These are phyloP conservation scores for Leptoclinus maculatus DNA, from an alignment of 2,797 vertebrate species.

Conservation along the genomic window DNA sequence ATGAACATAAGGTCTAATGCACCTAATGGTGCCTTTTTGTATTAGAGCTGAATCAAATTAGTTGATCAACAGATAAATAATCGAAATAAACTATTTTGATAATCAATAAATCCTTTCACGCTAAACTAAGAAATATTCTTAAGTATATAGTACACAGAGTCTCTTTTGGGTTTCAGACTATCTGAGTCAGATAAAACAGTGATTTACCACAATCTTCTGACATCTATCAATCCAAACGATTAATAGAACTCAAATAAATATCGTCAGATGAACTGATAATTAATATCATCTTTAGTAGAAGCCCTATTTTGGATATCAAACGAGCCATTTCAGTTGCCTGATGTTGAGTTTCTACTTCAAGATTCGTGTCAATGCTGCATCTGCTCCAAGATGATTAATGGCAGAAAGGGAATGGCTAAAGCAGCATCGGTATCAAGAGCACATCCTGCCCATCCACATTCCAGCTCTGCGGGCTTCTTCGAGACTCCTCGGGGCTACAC, in stretches of 20 bases:
- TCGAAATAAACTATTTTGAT: background rate
- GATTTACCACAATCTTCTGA: background rate
- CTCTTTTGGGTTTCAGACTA: background rate
- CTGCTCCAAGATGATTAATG: conserved; percentile 38
- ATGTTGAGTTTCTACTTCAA: conserved; percentile 21
- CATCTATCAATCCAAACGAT: background rate
- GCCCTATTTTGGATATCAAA: background rate
- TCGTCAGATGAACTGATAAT: too few species aligned
- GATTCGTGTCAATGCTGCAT: conserved; percentile 6
- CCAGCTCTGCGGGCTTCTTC: conserved; percentile 52
- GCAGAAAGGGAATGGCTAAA: conserved; percentile 23
- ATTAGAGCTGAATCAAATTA: background rate
- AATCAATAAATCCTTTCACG: background rate
- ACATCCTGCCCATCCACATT: conserved; percentile 58
- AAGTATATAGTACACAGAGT: background rate
- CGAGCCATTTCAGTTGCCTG: background rate
- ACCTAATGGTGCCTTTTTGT: background rate
- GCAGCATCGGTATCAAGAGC: conserved; percentile 16
- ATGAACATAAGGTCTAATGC: background rate
- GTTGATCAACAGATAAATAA: background rate
- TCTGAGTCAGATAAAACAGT: background rate
- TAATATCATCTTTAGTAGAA: background rate
- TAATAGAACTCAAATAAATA: background rate
- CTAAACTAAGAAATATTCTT: background rate
- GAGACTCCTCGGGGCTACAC: conserved; percentile 30